phyloP scores from a whole-genome alignment of 2,113 vertebrate species.

The Nibea albiflora region DNA sequence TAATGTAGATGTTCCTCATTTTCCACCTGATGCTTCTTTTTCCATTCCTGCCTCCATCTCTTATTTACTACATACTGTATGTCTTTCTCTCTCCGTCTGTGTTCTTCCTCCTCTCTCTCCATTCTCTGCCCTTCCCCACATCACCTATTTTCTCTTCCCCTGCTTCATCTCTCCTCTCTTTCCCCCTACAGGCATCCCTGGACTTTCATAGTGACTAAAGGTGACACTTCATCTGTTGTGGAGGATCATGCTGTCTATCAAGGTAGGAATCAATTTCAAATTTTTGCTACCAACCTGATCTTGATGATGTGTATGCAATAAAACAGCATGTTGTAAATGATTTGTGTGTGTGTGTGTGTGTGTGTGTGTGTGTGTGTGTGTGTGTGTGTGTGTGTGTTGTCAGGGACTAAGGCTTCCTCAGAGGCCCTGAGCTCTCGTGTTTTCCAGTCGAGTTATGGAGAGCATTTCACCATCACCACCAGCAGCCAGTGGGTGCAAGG shows the following conservation, averaged over 20 bases:
- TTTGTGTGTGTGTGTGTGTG: conserved; percentile 17
- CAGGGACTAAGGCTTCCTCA: conserved; percentile 91
- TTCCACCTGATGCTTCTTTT: not conserved
- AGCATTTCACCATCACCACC: conserved; percentile 89
- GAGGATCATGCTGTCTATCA: conserved; percentile 94
- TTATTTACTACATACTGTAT: not conserved
- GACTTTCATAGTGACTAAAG: conserved; percentile 94
- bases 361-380: conserved; percentile 25
- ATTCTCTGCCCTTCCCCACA: not conserved
- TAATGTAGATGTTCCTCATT: not conserved
- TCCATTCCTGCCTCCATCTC: not conserved
- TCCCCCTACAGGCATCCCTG: conserved; percentile 89
- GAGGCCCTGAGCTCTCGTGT: conserved; percentile 87
- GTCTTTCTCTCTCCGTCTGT: not conserved
- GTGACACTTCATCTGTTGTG: conserved; percentile 85
- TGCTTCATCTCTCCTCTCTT: conserved; percentile 9
- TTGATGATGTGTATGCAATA: not conserved
- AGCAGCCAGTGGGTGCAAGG: conserved; percentile 97
- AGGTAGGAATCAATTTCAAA: conserved; percentile 79
- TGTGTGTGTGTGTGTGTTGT: conserved; percentile 30
- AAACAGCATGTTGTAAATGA: not conserved
- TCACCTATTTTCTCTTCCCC: not conserved
- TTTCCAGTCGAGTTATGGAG: conserved; percentile 87
- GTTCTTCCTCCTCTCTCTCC: not conserved
- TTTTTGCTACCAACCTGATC: not conserved